Evolutionary conservation across 1,140 invertebrate species (phyloP), one percentile per base, ranked within the genome.

Genomic region (Maconellicoccus hirsutus): DNA sequence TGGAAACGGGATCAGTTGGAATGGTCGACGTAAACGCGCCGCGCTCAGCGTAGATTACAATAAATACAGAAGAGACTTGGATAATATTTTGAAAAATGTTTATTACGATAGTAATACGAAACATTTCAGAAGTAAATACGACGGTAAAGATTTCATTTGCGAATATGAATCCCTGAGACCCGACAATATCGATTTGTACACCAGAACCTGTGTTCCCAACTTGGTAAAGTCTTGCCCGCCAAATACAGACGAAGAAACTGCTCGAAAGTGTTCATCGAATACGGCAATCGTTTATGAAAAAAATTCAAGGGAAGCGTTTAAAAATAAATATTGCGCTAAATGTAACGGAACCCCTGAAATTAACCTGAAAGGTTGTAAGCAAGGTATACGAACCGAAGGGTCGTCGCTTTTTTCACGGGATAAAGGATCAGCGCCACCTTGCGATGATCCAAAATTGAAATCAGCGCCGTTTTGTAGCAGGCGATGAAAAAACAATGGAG

Each of bases 321-420:
- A 81, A 73, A 86, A 86, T 73, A 75, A 79, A 0, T 83, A 85
- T 73, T 86, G 85, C 75, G 84, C 84, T 3, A 72, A 81, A 12
- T 86, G 85, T 75, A 83, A 86, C 73, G 74, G 79, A 19, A 80
- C 79, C 0, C 73, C 74, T 1, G 73, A 80, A 29, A 80, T 81
- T 71, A 70, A 78, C 66, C 10, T 66, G 10, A 23, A 12, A 2
- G 61, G 61, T 6, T 66, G 61, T 26, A 12, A 12, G 29, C 29
- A 2, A 52, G n/a, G 1, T 23, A 2, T 1, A 25, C 61, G 61
- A 23, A 16, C 22, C 19, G 21, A 2, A 6, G 61, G 10, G 2
- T 23, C 10, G 1, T 66, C 61, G 8, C 22, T 66, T 8, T 66
- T 66, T 16, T 23, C 14, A 3, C 3, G 3, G 3, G 61, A 23